Evolutionary conservation across 2,797 vertebrate genomes (phyloP).

Genomic region (Arrhamphus sclerolepis): DNA sequence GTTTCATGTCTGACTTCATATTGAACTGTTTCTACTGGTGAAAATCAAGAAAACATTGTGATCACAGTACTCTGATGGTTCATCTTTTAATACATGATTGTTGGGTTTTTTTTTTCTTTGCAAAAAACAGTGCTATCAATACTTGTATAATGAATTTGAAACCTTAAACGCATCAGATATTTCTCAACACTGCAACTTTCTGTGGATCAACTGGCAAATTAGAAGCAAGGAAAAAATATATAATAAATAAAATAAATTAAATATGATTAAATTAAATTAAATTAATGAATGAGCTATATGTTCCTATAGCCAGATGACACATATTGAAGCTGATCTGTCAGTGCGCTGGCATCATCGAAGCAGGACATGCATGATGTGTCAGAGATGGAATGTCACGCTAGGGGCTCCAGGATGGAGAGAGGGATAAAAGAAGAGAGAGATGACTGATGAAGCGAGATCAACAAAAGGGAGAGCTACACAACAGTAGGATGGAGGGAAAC

Average conservation of each 20-base stretch:
- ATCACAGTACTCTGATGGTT: conserved; percentile 28
- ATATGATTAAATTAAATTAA: too few relatives aligned
- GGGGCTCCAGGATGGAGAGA: conserved; percentile 61
- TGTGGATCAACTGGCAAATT: background rate
- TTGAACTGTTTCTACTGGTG: conserved; percentile 7
- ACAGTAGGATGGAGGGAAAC: conserved; percentile 64
- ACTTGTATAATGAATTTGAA: too few relatives aligned
- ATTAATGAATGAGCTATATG: too few relatives aligned
- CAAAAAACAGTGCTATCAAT: conserved; percentile 5
- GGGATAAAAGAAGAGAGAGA: conserved; percentile 45
- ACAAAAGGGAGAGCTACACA: conserved; percentile 57
- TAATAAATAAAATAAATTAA: too few relatives aligned
- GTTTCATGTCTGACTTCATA: background rate
- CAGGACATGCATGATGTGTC: conserved; percentile 81
- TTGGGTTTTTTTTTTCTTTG: conserved; percentile 15
- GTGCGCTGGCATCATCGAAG: conserved; percentile 76
- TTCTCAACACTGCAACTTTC: background rate
- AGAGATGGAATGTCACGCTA: conserved; percentile 82
- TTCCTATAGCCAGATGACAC: conserved; percentile 74
- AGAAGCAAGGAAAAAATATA: background rate
- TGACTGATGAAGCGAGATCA: conserved; percentile 68
- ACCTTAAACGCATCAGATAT: too few relatives aligned
- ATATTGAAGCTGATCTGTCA: conserved; percentile 79
- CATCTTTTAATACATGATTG: conserved; percentile 27
- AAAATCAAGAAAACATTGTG: conserved; percentile 5